Percentiles rank a stretch among this genome's conserved stretches.
These are phyloP conservation scores for Micromesistius poutassou DNA, from an alignment of 2,797 vertebrate species.

Conservation along the genomic window DNA sequence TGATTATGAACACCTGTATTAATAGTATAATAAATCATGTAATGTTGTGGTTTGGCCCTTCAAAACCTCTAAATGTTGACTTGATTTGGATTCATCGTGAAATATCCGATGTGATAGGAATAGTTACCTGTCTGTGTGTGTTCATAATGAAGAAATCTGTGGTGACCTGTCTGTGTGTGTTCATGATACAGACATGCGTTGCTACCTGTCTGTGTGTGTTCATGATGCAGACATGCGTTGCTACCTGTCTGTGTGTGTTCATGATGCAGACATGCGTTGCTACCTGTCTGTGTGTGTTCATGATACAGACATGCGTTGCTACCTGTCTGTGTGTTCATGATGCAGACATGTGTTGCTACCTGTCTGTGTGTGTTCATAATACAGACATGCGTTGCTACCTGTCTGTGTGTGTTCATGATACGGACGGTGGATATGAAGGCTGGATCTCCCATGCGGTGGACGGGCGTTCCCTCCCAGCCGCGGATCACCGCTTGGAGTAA, in stretches of 20 bases:
- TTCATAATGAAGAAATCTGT: conserved; percentile 66
- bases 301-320: conserved; percentile 57
- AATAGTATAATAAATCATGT: background rate
- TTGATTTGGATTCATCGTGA: background rate
- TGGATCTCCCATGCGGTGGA: conserved; percentile 79
- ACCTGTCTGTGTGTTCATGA: conserved; percentile 68
- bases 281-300: conserved; percentile 69
- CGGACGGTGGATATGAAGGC: conserved; percentile 72
- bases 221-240: background rate
- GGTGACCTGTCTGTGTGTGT: conserved; percentile 60
- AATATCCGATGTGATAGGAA: too few relatives aligned
- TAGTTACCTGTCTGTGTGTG: conserved; percentile 18
- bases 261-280: background rate
- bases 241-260: background rate
- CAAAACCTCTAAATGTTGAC: background rate
- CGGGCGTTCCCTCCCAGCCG: conserved; percentile 79
- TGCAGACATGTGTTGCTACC: conserved; percentile 51
- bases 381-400: conserved; percentile 51
- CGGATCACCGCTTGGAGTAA: conserved; percentile 69
- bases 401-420: conserved; percentile 63
- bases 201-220: background rate
- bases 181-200: conserved; percentile 63
- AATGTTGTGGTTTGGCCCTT: background rate
- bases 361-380: conserved; percentile 33
- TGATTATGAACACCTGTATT: background rate